A percentile compares a stretch with the other conserved stretches of the same genome.
Conservation (phyloP, 2,888 invertebrate genomes). For the Lepidochitona cinerea region DNA sequence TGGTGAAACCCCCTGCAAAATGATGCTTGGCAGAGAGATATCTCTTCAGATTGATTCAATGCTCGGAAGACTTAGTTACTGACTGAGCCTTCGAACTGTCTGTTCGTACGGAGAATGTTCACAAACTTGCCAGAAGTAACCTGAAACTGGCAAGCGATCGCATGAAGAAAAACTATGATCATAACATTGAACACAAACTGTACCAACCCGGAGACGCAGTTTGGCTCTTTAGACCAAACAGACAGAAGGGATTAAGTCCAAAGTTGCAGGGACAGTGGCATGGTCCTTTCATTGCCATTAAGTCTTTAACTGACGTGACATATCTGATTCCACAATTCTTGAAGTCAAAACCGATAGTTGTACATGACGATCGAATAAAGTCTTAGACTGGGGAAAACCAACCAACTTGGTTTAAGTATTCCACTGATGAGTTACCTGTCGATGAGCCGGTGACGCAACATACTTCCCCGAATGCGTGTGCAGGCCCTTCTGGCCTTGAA, state of each 20-base stretch:
- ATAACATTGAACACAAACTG: neutral
- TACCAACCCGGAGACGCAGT: slow-evolving; percentile 17
- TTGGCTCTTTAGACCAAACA: neutral
- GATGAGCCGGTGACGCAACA: no score
- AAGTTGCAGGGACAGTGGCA: slow-evolving; percentile 19
- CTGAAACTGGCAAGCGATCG: slow-evolving; percentile 4
- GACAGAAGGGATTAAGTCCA: slow-evolving; percentile 7
- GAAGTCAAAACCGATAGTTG: slow-evolving; percentile 4
- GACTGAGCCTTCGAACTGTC: slow-evolving; percentile 9
- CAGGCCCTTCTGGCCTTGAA: no score
- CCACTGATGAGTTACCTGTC: no score
- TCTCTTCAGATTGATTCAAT: neutral
- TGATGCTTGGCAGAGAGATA: slow-evolving; percentile 30
- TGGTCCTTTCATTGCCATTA: slow-evolving; percentile 10
- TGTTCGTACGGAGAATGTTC: neutral
- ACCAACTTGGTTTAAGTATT: neutral
- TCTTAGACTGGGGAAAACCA: neutral
- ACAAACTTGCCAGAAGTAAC: slow-evolving; percentile 19
- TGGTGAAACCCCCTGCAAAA: slow-evolving; percentile 17
- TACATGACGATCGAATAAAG: slow-evolving; percentile 9
- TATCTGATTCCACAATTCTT: neutral
- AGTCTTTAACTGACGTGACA: slow-evolving; percentile 16
- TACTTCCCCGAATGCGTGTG: no score
- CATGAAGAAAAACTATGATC: slow-evolving; percentile 16
- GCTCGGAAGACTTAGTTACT: no score